Evolutionary conservation across 1,140 invertebrate genomes (phyloP).

Genomic region (Rhagoletis zephyria): DNA sequence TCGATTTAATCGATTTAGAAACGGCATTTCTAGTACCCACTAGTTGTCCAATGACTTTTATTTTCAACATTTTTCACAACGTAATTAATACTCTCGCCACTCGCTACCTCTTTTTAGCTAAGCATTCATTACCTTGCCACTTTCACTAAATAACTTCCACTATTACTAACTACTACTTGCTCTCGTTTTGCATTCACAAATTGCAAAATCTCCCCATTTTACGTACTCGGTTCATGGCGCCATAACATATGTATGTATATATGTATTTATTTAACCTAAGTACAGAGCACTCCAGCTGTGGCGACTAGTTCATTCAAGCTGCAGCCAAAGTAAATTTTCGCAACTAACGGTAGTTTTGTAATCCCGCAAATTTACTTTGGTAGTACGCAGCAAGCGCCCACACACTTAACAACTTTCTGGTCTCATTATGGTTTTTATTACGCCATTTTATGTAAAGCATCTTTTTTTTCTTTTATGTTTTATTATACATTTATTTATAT

Average conservation of each 20-base stretch:
- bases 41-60: background rate
- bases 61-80: background rate
- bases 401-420: constrained; percentile 53
- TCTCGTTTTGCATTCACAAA: constrained; percentile 37
- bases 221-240: background rate
- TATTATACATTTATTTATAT: background rate
- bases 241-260: background rate
- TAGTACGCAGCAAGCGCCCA: constrained; percentile 23
- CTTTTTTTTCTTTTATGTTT: constrained; percentile 14
- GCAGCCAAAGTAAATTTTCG: background rate
- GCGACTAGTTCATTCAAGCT: background rate
- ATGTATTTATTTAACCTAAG: constrained; percentile 27
- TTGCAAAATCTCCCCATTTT: constrained; percentile 46
- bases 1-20: too few species aligned
- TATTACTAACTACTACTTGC: background rate
- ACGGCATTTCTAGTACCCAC: background rate
- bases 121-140: background rate
- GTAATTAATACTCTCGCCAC: too few species aligned
- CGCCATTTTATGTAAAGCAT: constrained; percentile 44
- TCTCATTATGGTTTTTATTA: constrained; percentile 52
- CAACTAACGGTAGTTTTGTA: constrained; percentile 24
- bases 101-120: background rate
- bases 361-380: background rate
- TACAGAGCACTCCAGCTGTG: constrained; percentile 10
- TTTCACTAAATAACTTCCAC: background rate